These are phyloP conservation scores for Troides oblongomaculatus DNA, from an alignment of 2,888 invertebrate species.

Conservation along the genomic window DNA sequence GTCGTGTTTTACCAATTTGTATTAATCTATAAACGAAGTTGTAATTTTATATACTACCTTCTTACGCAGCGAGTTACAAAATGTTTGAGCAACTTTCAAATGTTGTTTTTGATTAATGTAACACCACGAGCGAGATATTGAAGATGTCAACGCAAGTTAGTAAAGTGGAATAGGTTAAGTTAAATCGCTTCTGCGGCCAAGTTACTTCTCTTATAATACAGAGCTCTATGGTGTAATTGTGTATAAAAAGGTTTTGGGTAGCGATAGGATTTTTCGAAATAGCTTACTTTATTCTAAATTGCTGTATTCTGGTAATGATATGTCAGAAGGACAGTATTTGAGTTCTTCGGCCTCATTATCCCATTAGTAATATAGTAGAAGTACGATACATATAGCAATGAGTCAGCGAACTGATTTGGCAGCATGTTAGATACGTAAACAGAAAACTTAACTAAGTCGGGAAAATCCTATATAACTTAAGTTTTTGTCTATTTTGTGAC, in stretches of 20 bases:
- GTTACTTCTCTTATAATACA: background rate
- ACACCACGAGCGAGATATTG: background rate
- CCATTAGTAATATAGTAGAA: too few relatives aligned
- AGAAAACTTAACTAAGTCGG: too few relatives aligned
- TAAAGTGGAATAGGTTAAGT: constrained; percentile 1
- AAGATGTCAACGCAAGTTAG: background rate
- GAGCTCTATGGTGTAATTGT: background rate
- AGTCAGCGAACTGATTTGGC: too few relatives aligned
- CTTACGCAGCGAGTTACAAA: constrained; percentile 12
- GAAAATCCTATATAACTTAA: too few relatives aligned
- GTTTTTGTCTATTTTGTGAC: too few relatives aligned
- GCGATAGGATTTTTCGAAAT: background rate
- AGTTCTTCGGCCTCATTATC: too few relatives aligned
- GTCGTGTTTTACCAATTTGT: too few relatives aligned
- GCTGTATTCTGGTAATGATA: too few relatives aligned
- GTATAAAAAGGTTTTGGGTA: background rate
- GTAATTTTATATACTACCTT: constrained; percentile 9
- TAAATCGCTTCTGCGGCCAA: background rate
- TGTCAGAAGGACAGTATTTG: too few relatives aligned
- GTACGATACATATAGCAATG: too few relatives aligned
- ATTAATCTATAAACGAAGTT: background rate
- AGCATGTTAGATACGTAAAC: too few relatives aligned
- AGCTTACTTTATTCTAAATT: too few relatives aligned
- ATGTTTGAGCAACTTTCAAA: constrained; percentile 8
- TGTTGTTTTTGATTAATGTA: background rate